phyloP scores from a whole-genome alignment of 2,797 vertebrate species.

The Pangasius sanitwongsei region DNA sequence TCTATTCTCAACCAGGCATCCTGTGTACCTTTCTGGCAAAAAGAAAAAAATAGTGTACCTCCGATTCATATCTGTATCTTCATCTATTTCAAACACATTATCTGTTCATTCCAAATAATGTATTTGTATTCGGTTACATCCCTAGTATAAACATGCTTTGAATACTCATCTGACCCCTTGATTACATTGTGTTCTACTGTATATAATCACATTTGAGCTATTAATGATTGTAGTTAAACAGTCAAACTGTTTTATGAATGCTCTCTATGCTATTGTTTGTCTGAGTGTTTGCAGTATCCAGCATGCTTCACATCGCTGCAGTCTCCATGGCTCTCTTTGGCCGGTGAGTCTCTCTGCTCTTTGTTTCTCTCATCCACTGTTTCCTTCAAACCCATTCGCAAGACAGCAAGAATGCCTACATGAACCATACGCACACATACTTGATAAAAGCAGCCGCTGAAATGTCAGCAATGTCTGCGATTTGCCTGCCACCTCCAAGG shows the following conservation, averaged over 20 bases:
- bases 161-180: background rate
- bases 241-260: background rate
- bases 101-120: background rate
- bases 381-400: slow-evolving; percentile 39
- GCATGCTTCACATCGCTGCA: slow-evolving; percentile 14
- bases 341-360: slow-evolving; percentile 34
- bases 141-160: background rate
- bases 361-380: slow-evolving; percentile 33
- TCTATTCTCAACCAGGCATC: background rate
- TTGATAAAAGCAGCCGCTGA: slow-evolving; percentile 29
- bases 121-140: background rate
- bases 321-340: slow-evolving; percentile 48
- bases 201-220: slow-evolving; percentile 12
- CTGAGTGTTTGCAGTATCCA: slow-evolving; percentile 13
- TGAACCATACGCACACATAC: background rate
- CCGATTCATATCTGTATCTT: too few relatives aligned
- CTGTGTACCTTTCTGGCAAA: too few relatives aligned
- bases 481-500: slow-evolving; percentile 32
- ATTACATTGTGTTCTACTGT: slow-evolving; percentile 1
- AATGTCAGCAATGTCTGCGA: slow-evolving; percentile 38
- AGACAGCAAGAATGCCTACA: slow-evolving; percentile 46
- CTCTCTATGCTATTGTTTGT: slow-evolving; percentile 2
- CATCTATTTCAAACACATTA: too few relatives aligned
- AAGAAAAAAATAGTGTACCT: too few relatives aligned
- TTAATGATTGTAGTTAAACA: background rate